phyloP scores from a whole-genome alignment of 2,113 vertebrate genomes.

The Stegastes partitus region DNA sequence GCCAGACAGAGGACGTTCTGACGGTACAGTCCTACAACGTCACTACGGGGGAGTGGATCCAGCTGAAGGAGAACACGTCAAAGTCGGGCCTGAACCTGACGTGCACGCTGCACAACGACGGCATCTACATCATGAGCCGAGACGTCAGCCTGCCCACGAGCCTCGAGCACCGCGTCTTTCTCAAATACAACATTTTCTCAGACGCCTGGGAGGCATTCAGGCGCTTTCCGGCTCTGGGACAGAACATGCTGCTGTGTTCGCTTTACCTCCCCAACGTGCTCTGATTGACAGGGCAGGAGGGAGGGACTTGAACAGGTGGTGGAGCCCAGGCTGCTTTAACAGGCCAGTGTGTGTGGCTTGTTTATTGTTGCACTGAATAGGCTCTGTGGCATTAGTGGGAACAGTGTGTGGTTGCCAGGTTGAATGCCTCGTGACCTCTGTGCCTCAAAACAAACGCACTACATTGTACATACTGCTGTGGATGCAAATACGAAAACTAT shows the following conservation, averaged over 20 bases:
- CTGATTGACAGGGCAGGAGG: constrained; percentile 45
- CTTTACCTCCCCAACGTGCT: constrained; percentile 89
- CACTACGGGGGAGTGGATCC: constrained; percentile 90
- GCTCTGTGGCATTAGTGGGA: constrained; percentile 25
- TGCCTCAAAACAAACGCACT: constrained; percentile 56
- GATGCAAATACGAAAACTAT: constrained; percentile 47
- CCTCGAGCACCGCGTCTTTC: constrained; percentile 92
- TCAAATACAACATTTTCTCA: constrained; percentile 94
- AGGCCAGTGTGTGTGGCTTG: constrained; percentile 8
- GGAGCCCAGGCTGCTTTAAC: constrained; percentile 9
- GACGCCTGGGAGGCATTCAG: constrained; percentile 92
- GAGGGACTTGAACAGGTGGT: not conserved
- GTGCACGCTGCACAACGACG: constrained; percentile 94
- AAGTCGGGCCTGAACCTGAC: constrained; percentile 96
- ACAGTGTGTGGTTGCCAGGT: constrained; percentile 31
- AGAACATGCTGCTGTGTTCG: constrained; percentile 94
- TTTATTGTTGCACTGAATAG: constrained; percentile 33
- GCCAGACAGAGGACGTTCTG: constrained; percentile 91
- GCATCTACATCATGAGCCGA: constrained; percentile 95
- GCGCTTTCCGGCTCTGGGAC: constrained; percentile 91
- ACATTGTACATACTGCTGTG: constrained; percentile 46
- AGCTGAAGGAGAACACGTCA: constrained; percentile 92
- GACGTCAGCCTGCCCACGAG: constrained; percentile 91
- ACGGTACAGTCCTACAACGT: constrained; percentile 93
- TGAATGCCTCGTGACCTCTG: constrained; percentile 36